phyloP scores from a whole-genome alignment of 2,113 vertebrate species.

The Chloropsis cyanopogon region DNA sequence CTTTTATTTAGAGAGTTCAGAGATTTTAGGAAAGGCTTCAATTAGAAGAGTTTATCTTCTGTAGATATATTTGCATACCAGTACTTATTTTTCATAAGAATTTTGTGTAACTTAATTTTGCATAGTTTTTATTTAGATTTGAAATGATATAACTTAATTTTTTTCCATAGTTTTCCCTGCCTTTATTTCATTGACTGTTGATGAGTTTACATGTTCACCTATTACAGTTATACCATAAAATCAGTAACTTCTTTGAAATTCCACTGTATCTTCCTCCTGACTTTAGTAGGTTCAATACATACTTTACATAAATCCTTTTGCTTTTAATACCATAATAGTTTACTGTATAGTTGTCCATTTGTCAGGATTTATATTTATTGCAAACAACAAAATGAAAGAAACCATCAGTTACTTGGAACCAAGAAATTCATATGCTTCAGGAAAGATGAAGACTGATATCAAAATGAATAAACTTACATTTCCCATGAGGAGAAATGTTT shows the following conservation, averaged over 20 bases:
- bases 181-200: background rate
- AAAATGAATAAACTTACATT: background rate
- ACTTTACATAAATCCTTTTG: background rate
- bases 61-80: background rate
- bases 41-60: background rate
- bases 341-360: background rate
- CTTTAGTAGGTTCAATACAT: background rate
- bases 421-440: background rate
- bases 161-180: background rate
- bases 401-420: background rate
- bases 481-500: background rate
- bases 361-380: background rate
- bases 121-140: background rate
- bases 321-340: background rate
- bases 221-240: background rate
- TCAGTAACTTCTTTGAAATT: background rate
- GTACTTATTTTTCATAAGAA: background rate
- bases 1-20: conserved; percentile 14
- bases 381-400: background rate
- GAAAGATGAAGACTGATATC: background rate
- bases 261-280: background rate
- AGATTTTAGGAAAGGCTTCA: conserved; percentile 12
- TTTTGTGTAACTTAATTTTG: background rate
- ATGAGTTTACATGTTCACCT: background rate
- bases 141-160: background rate